Percentiles rank a stretch among this genome's conserved stretches.
Evolutionary conservation across 2,113 vertebrate genomes (phyloP).

Genomic region (Pandion haliaetus): DNA sequence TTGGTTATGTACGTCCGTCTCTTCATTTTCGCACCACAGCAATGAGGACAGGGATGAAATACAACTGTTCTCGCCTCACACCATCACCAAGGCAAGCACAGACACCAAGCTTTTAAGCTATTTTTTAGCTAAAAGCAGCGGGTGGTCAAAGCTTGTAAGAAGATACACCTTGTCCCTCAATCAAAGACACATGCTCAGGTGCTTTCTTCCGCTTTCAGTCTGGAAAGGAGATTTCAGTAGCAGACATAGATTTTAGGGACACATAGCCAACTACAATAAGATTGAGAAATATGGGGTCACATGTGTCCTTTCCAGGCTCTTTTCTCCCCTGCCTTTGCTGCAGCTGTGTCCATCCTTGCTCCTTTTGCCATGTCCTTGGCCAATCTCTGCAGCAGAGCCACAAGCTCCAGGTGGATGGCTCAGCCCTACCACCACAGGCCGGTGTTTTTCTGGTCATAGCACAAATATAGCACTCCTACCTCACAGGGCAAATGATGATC

Average conservation of each 20-base stretch:
- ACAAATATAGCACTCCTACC: neutral
- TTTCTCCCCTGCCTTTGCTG: neutral
- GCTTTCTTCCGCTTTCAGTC: neutral
- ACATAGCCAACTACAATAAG: neutral
- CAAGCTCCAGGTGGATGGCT: neutral
- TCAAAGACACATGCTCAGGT: neutral
- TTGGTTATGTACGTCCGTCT: neutral
- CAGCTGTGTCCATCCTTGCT: neutral
- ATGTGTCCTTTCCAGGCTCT: neutral
- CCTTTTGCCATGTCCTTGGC: neutral
- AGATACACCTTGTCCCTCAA: neutral
- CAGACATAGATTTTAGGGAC: neutral
- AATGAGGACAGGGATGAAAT: neutral
- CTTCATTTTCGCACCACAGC: neutral
- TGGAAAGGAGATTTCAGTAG: neutral
- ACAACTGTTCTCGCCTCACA: neutral
- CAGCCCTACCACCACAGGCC: neutral
- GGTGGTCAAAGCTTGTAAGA: neutral
- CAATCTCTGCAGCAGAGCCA: neutral
- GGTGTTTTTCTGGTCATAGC: neutral
- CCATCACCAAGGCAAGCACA: neutral
- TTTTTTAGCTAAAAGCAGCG: neutral
- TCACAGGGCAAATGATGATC: neutral
- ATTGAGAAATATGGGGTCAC: neutral
- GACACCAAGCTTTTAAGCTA: neutral